Percentiles rank a stretch among this genome's conserved stretches.
Evolutionary conservation across 2,888 invertebrate genomes (phyloP).

Genomic region (Platynereis dumerilii): DNA sequence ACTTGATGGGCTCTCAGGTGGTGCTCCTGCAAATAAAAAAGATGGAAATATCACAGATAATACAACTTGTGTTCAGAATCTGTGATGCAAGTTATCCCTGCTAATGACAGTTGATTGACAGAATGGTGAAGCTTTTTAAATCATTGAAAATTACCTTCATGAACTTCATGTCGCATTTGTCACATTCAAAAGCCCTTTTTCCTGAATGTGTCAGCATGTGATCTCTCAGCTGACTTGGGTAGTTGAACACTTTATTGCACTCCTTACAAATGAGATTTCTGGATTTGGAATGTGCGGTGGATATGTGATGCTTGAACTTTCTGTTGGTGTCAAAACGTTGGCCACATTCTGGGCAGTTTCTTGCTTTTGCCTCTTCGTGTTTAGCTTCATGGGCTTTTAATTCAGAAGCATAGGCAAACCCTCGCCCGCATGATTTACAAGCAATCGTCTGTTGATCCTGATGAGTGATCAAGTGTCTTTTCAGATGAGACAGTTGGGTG

Average conservation of each 20-base stretch:
- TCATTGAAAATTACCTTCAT: conserved; percentile 58
- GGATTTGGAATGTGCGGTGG: conserved; percentile 42
- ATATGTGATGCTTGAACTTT: conserved; percentile 47
- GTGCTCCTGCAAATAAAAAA: conserved; percentile 52
- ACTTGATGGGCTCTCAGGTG: conserved; percentile 63
- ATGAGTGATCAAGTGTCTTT: conserved; percentile 60
- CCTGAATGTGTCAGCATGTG: conserved; percentile 54
- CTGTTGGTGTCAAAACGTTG: conserved; percentile 44
- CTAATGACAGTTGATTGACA: background rate
- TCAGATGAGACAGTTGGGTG: conserved; percentile 55
- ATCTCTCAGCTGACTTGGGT: conserved; percentile 61
- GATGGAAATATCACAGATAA: too few relatives aligned
- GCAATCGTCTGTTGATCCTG: conserved; percentile 50
- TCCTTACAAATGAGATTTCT: conserved; percentile 48
- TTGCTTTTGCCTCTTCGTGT: conserved; percentile 38
- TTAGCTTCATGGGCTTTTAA: conserved; percentile 54
- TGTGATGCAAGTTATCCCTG: too few relatives aligned
- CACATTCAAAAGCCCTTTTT: conserved; percentile 59
- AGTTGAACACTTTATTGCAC: conserved; percentile 55
- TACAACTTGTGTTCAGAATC: too few relatives aligned
- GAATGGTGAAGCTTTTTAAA: background rate
- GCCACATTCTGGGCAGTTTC: conserved; percentile 49
- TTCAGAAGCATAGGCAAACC: conserved; percentile 58
- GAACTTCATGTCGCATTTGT: conserved; percentile 64
- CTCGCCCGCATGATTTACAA: conserved; percentile 55